These are phyloP conservation scores for Vanessa atalanta DNA, from an alignment of 1,140 invertebrate species.

Conservation along the genomic window DNA sequence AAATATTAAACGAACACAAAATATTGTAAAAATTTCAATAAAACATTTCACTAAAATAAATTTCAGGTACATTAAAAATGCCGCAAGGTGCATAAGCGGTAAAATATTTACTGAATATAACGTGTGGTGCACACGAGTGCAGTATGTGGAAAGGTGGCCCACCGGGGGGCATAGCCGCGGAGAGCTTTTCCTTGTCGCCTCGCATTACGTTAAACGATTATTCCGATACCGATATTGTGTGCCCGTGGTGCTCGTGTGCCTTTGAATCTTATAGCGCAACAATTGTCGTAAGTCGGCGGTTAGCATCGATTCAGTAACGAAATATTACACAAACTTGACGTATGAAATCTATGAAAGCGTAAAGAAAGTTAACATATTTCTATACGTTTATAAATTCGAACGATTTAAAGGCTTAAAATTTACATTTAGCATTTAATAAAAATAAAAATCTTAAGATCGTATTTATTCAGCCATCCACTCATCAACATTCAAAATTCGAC, in stretches of 20 bases:
- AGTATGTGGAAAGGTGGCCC: conserved; percentile 41
- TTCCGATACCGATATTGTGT: conserved; percentile 58
- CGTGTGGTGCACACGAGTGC: conserved; percentile 48
- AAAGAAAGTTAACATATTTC: too few relatives aligned
- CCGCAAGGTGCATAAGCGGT: conserved; percentile 10
- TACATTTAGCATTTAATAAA: too few relatives aligned
- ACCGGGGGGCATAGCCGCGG: conserved; percentile 48
- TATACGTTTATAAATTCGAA: too few relatives aligned
- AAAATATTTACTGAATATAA: conserved; percentile 33
- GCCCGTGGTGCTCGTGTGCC: conserved; percentile 40
- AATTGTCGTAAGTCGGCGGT: conserved; percentile 61
- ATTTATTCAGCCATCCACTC: too few relatives aligned
- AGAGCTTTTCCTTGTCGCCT: conserved; percentile 77
- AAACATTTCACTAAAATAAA: neutral
- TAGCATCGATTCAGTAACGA: neutral
- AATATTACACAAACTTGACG: neutral
- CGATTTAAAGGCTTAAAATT: too few relatives aligned
- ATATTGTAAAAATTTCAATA: neutral
- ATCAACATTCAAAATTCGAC: too few relatives aligned
- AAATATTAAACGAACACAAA: neutral
- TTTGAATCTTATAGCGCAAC: conserved; percentile 42
- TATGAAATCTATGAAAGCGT: neutral
- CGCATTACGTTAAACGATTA: conserved; percentile 77
- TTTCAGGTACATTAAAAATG: neutral
- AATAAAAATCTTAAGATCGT: too few relatives aligned